phyloP scores from a whole-genome alignment of 2,888 invertebrate genomes.

The Ochropleura plecta region DNA sequence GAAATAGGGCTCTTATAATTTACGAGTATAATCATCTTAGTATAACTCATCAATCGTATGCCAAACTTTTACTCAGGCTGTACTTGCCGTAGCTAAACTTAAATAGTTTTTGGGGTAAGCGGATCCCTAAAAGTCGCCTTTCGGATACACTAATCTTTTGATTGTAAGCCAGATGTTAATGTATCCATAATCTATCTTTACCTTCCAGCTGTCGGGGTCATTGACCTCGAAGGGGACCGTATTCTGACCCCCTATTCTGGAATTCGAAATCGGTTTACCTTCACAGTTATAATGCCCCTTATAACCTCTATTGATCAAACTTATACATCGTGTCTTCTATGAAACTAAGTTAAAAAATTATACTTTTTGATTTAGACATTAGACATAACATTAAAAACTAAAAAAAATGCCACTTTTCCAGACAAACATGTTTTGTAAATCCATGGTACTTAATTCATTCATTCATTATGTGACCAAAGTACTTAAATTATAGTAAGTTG shows the following conservation, averaged over 20 bases:
- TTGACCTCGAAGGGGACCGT: conserved; percentile 72
- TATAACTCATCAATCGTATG: neutral
- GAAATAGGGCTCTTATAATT: neutral
- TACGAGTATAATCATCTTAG: neutral
- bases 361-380: too few species aligned
- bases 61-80: neutral
- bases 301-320: neutral
- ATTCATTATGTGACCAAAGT: conserved; percentile 19
- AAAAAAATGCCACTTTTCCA: conserved; percentile 1
- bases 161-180: conserved; percentile 58
- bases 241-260: conserved; percentile 46
- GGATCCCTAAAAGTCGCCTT: conserved; percentile 20
- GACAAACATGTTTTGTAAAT: conserved; percentile 15
- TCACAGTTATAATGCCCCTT: neutral
- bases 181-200: conserved; percentile 57
- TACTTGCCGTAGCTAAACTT: neutral
- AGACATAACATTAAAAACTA: neutral
- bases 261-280: conserved; percentile 19
- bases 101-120: conserved; percentile 1
- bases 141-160: conserved; percentile 37
- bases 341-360: neutral
- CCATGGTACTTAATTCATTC: conserved; percentile 25
- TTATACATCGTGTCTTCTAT: neutral
- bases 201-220: conserved; percentile 83
- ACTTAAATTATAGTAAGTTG: neutral